Conservation (phyloP, 2,797 vertebrate genomes). For the Cyprinodon diabolis region DNA sequence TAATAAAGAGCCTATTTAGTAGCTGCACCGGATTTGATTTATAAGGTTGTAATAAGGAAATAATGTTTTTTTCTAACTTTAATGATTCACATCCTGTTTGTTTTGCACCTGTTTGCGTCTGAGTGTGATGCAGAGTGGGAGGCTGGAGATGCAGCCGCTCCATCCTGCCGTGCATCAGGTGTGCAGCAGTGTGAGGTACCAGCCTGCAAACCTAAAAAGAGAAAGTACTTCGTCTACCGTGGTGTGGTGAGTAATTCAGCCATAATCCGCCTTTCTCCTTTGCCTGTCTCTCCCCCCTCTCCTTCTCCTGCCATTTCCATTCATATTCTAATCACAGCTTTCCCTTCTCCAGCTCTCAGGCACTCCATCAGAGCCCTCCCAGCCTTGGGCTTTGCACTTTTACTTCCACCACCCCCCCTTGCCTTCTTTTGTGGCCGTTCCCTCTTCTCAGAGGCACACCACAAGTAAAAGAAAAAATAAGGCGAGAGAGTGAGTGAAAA, state of each 20-base stretch:
- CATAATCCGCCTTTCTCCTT: conserved; percentile 91
- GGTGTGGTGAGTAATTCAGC: conserved; percentile 93
- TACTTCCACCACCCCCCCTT: conserved; percentile 89
- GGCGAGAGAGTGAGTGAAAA: conserved; percentile 49
- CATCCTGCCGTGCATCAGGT: conserved; percentile 47
- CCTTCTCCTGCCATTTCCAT: conserved; percentile 94
- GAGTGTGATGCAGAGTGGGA: conserved; percentile 10
- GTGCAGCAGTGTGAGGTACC: conserved; percentile 33
- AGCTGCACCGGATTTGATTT: conserved; percentile 83
- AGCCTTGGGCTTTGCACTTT: conserved; percentile 89
- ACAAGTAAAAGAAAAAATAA: conserved; percentile 76
- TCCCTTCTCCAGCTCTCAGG: conserved; percentile 94
- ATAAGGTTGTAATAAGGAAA: conserved; percentile 81
- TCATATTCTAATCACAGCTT: conserved; percentile 99
- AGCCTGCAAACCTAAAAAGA: conserved; percentile 66
- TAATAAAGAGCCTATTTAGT: conserved; percentile 64
- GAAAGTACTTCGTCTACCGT: conserved; percentile 87
- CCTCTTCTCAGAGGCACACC: conserved; percentile 82
- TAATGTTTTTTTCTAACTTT: conserved; percentile 55
- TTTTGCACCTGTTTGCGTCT: not conserved
- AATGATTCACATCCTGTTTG: conserved; percentile 65
- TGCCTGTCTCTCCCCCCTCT: conserved; percentile 82
- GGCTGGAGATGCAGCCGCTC: conserved; percentile 2
- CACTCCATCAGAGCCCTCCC: conserved; percentile 93
- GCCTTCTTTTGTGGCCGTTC: conserved; percentile 86